Evolutionary conservation across 2,113 vertebrate species (phyloP), one percentile per base, ranked within the genome.

Genomic region (Oryzias celebensis): DNA sequence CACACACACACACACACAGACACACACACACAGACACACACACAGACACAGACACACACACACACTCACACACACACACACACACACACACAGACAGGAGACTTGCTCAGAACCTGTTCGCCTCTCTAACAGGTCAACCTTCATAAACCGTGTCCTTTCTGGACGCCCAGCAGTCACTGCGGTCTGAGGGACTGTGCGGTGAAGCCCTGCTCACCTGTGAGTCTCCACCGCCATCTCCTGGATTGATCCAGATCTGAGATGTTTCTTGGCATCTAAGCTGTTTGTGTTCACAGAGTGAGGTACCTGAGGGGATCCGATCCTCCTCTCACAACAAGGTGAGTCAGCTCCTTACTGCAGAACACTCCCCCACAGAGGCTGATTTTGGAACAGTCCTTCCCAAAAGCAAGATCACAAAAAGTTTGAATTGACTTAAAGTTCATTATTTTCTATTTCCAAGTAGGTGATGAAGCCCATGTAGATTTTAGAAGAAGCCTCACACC

Each of bases 121-220:
- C 5, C 15, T 14, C 31, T 12, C 15, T 18, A 18, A 16, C 61
- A 98, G 96, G 96, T 94, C 43, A 98, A 98, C 74, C 84, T 98
- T 24, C 93, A 95, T 58, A 98, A 93, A 47, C 92, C 93, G 0
- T 98, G 96, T 84, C 96, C 96, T 2, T 97, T 98, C 62, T 98
- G 96, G 96, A 88, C 80, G 14, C 92, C 91, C 17, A 90, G 23
- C 78, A 92, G 85, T 43, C 93, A 94, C 71, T 98, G 96, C 78
- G 94, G 93, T 1, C 85, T 94, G 68, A 91, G 88, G 76, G 91
- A 94, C 78, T 98, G 96, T 65, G 94, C 94, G 0, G 94, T 98
- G 15, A 89, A 92, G 63, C 94, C 94, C 24, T 98, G 96, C 63
- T 80, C 91, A 0, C 91, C 90, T 6, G 96, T 98, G 81, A 98